phyloP scores from a whole-genome alignment of 2,888 invertebrate genomes.

The Clunio marinus region DNA sequence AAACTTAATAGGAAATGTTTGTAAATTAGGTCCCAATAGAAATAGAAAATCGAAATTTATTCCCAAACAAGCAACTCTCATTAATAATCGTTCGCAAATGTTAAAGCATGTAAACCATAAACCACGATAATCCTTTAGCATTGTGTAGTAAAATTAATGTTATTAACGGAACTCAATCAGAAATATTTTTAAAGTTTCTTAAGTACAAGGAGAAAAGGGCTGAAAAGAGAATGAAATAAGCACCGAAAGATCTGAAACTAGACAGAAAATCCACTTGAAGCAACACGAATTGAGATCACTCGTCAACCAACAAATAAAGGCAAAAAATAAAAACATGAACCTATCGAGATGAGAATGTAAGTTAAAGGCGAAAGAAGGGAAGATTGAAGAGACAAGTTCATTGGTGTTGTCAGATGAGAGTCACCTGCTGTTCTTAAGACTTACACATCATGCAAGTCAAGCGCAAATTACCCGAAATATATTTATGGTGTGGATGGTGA shows the following conservation, averaged over 20 bases:
- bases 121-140: not conserved
- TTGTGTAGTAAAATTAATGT: constrained; percentile 27
- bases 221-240: not conserved
- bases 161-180: constrained; percentile 37
- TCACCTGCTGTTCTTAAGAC: constrained; percentile 25
- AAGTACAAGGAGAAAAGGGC: not conserved
- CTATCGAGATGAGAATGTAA: not conserved
- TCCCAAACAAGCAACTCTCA: too few species aligned
- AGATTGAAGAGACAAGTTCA: constrained; percentile 28
- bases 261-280: not conserved
- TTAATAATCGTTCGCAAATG: constrained; percentile 11
- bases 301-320: not conserved
- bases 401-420: not conserved
- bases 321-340: not conserved
- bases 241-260: not conserved
- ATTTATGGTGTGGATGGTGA: constrained; percentile 25
- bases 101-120: constrained; percentile 17
- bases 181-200: constrained; percentile 21
- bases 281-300: not conserved
- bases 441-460: constrained; percentile 7
- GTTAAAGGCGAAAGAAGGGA: constrained; percentile 7
- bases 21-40: too few species aligned
- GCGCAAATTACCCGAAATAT: constrained; percentile 21
- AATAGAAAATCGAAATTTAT: not conserved
- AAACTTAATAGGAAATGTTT: too few species aligned